phyloP scores from a whole-genome alignment of 2,113 vertebrate genomes.

The Paradisaea rubra region DNA sequence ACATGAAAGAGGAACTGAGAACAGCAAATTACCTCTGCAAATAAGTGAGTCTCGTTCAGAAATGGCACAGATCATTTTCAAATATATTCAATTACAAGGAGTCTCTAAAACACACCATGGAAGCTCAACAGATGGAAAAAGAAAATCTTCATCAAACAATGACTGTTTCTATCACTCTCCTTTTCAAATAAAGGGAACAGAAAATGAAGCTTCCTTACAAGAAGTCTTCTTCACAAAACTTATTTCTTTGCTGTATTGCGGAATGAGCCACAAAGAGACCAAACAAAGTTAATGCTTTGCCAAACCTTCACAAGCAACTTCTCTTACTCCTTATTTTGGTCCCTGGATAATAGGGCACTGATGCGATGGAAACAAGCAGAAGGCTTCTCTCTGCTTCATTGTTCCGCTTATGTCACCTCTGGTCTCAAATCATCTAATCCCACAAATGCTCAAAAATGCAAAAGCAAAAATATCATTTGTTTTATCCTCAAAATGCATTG shows the following conservation, averaged over 20 bases:
- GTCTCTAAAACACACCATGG: constrained; percentile 21
- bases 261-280: not conserved
- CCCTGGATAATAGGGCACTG: not conserved
- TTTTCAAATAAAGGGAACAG: not conserved
- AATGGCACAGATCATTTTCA: not conserved
- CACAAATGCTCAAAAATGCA: not conserved
- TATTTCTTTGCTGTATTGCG: not conserved
- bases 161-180: not conserved
- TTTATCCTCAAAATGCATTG: not conserved
- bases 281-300: not conserved
- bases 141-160: constrained; percentile 9
- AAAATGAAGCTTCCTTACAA: constrained; percentile 7
- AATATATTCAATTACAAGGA: constrained; percentile 14
- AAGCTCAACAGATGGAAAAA: constrained; percentile 12
- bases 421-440: not conserved
- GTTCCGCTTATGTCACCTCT: constrained; percentile 37
- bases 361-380: not conserved
- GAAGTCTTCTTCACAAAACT: not conserved
- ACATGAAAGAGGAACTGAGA: not conserved
- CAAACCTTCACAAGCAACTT: not conserved
- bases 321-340: not conserved
- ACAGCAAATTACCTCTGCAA: constrained; percentile 35
- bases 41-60: not conserved
- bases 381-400: constrained; percentile 3
- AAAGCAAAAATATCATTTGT: not conserved